phyloP scores from a whole-genome alignment of 2,113 vertebrate species.

The Rhombomys opimus region DNA sequence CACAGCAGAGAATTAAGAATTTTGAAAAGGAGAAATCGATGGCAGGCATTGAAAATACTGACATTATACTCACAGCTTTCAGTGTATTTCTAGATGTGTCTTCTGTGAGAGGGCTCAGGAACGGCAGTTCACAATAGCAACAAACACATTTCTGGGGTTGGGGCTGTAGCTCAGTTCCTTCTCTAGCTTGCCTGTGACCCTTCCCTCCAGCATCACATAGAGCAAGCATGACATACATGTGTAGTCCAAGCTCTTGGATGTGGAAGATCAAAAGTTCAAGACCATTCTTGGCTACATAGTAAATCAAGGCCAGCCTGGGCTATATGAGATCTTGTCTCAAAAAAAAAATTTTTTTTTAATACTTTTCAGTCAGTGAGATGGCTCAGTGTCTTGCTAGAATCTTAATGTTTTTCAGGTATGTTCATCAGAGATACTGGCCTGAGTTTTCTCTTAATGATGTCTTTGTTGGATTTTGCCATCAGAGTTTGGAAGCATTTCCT shows the following conservation, averaged over 20 bases:
- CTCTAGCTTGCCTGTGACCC: background rate
- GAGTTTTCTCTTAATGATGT: background rate
- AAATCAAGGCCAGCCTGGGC: too few species aligned
- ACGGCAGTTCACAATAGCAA: background rate
- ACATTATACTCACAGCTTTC: constrained; percentile 10
- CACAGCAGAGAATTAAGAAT: constrained; percentile 9
- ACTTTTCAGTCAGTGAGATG: too few species aligned
- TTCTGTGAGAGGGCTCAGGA: background rate
- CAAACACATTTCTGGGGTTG: background rate
- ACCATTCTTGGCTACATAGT: too few species aligned
- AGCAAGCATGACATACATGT: background rate
- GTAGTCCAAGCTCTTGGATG: background rate
- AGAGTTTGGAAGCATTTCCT: background rate
- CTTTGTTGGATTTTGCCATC: background rate
- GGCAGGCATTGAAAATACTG: background rate
- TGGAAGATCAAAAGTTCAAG: background rate
- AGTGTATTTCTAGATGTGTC: background rate
- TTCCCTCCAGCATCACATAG: background rate
- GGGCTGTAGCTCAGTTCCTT: background rate
- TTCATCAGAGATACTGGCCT: background rate
- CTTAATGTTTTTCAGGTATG: background rate
- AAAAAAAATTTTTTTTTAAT: too few species aligned
- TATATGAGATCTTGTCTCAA: too few species aligned
- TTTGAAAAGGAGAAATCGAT: background rate
- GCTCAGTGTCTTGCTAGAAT: background rate